Conservation (phyloP, 2,113 vertebrate genomes). For the Saccopteryx leptura region DNA sequence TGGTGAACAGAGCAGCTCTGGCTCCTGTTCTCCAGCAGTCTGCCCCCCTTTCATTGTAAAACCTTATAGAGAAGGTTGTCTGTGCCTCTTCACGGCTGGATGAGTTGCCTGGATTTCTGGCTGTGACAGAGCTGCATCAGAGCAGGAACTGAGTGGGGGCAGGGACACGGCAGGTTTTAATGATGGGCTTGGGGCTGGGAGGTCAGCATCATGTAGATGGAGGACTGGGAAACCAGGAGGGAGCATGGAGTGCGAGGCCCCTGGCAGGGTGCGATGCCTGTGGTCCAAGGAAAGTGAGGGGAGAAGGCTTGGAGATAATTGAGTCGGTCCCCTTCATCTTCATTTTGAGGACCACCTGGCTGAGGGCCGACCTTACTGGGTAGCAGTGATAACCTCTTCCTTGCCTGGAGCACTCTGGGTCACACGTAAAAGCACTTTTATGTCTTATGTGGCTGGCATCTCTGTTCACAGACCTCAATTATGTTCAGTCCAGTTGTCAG, state of each 20-base stretch:
- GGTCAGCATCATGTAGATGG: not conserved
- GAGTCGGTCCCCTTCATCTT: constrained; percentile 5
- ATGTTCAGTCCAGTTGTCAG: not conserved
- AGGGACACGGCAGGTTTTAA: not conserved
- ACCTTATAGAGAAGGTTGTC: no score
- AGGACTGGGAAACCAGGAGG: not conserved
- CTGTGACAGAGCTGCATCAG: not conserved
- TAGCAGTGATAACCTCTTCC: not conserved
- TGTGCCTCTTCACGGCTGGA: not conserved
- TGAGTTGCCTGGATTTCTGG: not conserved
- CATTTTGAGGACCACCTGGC: not conserved
- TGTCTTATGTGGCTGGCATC: constrained; percentile 17
- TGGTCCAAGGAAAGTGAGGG: not conserved
- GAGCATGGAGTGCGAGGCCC: not conserved
- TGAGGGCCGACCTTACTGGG: not conserved
- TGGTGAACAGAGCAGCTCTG: not conserved
- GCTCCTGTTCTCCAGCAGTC: not conserved
- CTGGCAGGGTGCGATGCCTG: not conserved
- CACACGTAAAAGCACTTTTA: not conserved
- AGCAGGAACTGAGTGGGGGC: not conserved
- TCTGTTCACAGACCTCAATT: constrained; percentile 62
- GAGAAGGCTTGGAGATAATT: constrained; percentile 30
- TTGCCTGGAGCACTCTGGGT: not conserved
- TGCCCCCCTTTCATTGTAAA: not conserved
- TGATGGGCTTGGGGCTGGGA: not conserved